Base-by-base conservation (phyloP, 1,140 invertebrate genomes). In the Tetragnatha versicolor region DNA sequence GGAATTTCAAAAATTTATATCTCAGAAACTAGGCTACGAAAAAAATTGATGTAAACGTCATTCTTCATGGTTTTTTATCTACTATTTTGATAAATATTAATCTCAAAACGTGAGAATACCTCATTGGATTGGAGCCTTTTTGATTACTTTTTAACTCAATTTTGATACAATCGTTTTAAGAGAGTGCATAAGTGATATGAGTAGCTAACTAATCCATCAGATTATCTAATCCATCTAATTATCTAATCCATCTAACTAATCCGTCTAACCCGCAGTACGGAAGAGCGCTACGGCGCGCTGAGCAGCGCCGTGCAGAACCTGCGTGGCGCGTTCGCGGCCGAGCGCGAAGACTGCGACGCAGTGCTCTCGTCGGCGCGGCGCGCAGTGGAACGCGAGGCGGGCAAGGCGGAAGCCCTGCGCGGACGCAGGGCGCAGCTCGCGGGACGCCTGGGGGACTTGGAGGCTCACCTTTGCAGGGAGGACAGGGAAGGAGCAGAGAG, bases 301-400 rank as follows among this genome's bases (percentile, higher is more conserved):
- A 27, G 25, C 4, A 7, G 12, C 2, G 53, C 27, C 5, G 53
- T 29, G 9, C 14, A 3, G 1, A 58, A 14, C 22, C 25, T 22
- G 4, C 22, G 53, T 5, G 9, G 5, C 12, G 3, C 14, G 31
- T 53, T 3, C 5, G 55, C 42, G 10, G 53, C 22, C 0, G 69
- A 73, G 69, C 22, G 22, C 0, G 53, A 31, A 6, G 69, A 73
- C 7, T 73, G 53, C 53, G 69, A 73, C 0, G 69, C 42, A 7
- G 33, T 73, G 3, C 25, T 73, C 5, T 37, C 33, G 14, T 35
- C 60, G 14, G 69, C 69, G 22, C 58, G 33, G 25, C 39, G 69
- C 29, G 60, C 58, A 14, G 37, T 73, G 6, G 20, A 42, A 37
- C 20, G 53, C 12, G 7, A 31, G 25, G 69, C 60, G 35, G 12